Evolutionary conservation across 2,797 vertebrate species (phyloP).

Genomic region (Tapera naevia): DNA sequence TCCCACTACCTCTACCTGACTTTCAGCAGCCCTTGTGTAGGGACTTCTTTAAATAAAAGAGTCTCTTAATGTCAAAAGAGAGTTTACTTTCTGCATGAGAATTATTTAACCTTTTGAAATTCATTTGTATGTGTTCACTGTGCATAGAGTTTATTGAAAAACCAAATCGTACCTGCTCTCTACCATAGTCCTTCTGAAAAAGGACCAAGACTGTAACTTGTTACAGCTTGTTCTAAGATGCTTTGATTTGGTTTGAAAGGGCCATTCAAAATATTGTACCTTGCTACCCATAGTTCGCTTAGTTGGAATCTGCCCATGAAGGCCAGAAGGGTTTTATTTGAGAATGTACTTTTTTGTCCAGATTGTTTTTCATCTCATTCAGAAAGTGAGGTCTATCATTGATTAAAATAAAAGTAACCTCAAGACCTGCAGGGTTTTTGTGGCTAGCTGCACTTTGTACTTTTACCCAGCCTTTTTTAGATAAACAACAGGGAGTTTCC

Average conservation of each 20-base stretch:
- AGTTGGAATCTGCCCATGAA: neutral
- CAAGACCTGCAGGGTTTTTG: neutral
- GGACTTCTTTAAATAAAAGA: neutral
- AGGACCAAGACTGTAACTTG: neutral
- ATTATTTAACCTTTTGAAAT: conserved; percentile 12
- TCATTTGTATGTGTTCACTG: neutral
- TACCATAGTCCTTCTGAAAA: neutral
- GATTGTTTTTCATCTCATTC: neutral
- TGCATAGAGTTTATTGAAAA: neutral
- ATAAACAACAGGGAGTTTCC: neutral
- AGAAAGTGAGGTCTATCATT: neutral
- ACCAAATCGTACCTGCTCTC: neutral
- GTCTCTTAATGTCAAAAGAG: neutral
- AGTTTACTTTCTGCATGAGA: neutral
- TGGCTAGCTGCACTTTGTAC: neutral
- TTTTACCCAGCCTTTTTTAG: neutral
- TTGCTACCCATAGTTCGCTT: neutral
- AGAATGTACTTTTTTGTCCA: neutral
- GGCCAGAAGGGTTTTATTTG: neutral
- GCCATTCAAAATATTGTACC: neutral
- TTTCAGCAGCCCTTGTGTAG: neutral
- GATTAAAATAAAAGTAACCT: neutral
- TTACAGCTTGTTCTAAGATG: neutral
- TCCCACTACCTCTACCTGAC: neutral
- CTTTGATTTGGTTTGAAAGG: neutral